phyloP scores from a whole-genome alignment of 1,140 invertebrate genomes.

The Temnothorax nylanderi region DNA sequence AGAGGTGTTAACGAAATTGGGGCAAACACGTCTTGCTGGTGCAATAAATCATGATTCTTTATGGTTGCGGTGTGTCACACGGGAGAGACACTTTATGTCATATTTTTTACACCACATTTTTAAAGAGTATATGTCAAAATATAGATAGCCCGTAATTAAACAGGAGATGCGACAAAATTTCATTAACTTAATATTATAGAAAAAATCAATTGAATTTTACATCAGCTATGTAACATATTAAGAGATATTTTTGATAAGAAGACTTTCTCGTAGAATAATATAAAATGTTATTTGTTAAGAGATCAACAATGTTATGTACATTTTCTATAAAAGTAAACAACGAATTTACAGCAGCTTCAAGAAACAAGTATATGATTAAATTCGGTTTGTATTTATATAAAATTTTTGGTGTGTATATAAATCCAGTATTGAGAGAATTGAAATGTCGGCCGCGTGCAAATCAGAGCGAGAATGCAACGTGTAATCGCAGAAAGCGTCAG shows the following conservation, averaged over 20 bases:
- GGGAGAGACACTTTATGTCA: not conserved
- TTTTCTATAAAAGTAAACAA: not conserved
- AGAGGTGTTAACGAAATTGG: slow-evolving; percentile 27
- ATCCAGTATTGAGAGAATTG: not conserved
- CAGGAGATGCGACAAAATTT: not conserved
- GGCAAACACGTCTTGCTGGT: not conserved
- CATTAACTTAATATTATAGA: not conserved
- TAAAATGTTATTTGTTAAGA: not conserved
- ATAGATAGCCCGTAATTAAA: not conserved
- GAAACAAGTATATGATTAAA: not conserved
- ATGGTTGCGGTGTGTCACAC: not conserved
- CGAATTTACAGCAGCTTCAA: too few relatives aligned
- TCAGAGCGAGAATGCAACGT: not conserved
- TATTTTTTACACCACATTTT: not conserved
- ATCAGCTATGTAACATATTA: not conserved
- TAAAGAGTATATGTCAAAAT: slow-evolving; percentile 7
- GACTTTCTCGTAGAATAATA: not conserved
- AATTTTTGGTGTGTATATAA: not conserved
- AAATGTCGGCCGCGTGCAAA: not conserved
- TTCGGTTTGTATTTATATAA: not conserved
- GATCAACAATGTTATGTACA: not conserved
- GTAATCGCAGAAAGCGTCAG: slow-evolving; percentile 57
- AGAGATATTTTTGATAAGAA: not conserved
- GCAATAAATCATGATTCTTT: slow-evolving; percentile 42
- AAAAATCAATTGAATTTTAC: slow-evolving; percentile 9